Percentiles rank a stretch among this genome's conserved stretches.
phyloP scores from a whole-genome alignment of 2,888 invertebrate genomes.

The Agrochola circellaris region DNA sequence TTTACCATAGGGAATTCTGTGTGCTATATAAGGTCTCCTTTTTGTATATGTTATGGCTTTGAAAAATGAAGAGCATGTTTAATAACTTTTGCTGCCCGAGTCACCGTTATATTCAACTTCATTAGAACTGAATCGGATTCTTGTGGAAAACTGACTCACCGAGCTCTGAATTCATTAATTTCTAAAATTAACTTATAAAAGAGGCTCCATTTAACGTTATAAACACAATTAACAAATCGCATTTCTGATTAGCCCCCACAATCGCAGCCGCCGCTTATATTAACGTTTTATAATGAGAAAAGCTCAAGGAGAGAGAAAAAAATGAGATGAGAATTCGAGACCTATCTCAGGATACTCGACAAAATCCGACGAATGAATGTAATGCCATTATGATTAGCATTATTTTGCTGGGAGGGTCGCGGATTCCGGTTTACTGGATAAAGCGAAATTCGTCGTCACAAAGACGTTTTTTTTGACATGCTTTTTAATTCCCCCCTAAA shows the following conservation, averaged over 20 bases:
- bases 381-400: slow-evolving; percentile 90
- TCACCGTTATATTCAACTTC: slow-evolving; percentile 9
- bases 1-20: slow-evolving; percentile 14
- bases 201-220: slow-evolving; percentile 51
- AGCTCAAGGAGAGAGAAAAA: slow-evolving; percentile 77
- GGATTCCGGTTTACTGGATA: slow-evolving; percentile 89
- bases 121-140: slow-evolving; percentile 14
- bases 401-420: slow-evolving; percentile 85
- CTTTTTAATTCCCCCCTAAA: slow-evolving; percentile 85
- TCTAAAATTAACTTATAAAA: slow-evolving; percentile 37
- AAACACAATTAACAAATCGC: slow-evolving; percentile 73
- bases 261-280: slow-evolving; percentile 79
- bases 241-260: slow-evolving; percentile 75
- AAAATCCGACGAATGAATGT: slow-evolving; percentile 89
- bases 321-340: slow-evolving; percentile 78
- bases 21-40: neutral
- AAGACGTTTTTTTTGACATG: slow-evolving; percentile 80
- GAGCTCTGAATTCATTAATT: slow-evolving; percentile 26
- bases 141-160: slow-evolving; percentile 29
- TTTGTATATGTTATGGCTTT: neutral
- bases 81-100: slow-evolving; percentile 4
- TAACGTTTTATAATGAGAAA: slow-evolving; percentile 83
- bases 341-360: slow-evolving; percentile 86
- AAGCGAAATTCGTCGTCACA: slow-evolving; percentile 87
- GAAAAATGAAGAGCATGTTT: neutral